Conservation (phyloP, 2,113 vertebrate species). For the Sorex fumeus region DNA sequence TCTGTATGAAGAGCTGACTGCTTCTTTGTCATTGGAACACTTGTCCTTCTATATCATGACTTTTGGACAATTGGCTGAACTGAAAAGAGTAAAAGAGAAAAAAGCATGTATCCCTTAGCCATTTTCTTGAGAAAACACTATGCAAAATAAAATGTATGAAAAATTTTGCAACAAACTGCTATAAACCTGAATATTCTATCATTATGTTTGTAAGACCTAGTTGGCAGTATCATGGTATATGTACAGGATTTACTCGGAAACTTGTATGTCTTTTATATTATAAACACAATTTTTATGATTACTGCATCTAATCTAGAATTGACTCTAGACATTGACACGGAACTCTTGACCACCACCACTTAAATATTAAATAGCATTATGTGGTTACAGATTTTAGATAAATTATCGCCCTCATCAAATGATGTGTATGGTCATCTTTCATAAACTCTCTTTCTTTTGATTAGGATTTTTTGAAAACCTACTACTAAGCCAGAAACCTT, state of each 20-base stretch:
- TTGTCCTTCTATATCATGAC: background rate
- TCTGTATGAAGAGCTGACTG: background rate
- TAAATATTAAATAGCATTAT: conserved; percentile 1
- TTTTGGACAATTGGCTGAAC: conserved; percentile 38
- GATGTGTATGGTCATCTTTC: conserved; percentile 6
- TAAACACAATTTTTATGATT: conserved; percentile 49
- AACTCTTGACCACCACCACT: background rate
- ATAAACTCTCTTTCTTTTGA: conserved; percentile 30
- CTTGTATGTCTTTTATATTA: background rate
- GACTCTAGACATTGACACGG: background rate
- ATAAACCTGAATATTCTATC: background rate
- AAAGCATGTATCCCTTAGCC: conserved; percentile 12
- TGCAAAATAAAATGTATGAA: conserved; percentile 8
- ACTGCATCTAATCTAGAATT: background rate
- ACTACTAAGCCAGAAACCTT: conserved; percentile 59
- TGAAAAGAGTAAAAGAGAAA: background rate
- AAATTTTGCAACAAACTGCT: conserved; percentile 14
- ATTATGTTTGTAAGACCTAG: background rate
- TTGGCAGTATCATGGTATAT: background rate
- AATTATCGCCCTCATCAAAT: background rate
- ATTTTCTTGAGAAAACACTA: conserved; percentile 41
- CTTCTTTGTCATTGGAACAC: conserved; percentile 18
- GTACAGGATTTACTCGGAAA: conserved; percentile 1
- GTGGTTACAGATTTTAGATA: conserved; percentile 14
- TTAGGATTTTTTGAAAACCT: conserved; percentile 53